Evolutionary conservation across 1,140 invertebrate species (phyloP), one percentile per base, ranked within the genome.

Genomic region (Nasonia longicornis): DNA sequence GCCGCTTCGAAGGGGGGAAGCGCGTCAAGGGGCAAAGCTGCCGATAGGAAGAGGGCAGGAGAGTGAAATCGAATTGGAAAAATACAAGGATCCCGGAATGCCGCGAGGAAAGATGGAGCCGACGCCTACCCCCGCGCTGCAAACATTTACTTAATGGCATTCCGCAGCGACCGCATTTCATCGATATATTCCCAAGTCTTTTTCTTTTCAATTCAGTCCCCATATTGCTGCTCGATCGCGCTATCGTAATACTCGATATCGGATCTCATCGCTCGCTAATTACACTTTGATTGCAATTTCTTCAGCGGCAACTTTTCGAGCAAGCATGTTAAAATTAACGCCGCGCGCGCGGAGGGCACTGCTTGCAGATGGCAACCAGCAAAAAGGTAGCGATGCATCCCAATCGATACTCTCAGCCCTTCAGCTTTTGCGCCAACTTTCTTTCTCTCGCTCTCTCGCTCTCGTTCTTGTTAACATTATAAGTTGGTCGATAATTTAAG

Each of bases 401-500:
- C 42, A 67, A 80, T 75, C 72, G 45, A 75, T 58, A 80, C 8
- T 64, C 16, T 70, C 12, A 26, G 58, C 58, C 38, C 38, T 42
- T 42, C 11, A 42, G 38, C 38, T 42, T 42, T 42, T 8, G 38
- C 38, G 38, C 7, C 38, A 42, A 42, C 20, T 71, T 16, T 12
- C 69, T 38, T 11, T 10, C 69, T 29, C 14, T 66, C 52, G 14
- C 22, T 80, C 29, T n/a, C 35, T 63, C 52, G 58, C 12, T 10
- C 2, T 10, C 10, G 48, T 11, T 45, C 48, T 58, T 77, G 52
- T 77, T 81, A 77, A 72, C 52, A 77, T 72, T 77, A 52, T 64
- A 81, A 81, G 67, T 64, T 64, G 35, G 64, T 35, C 66, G 35
- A 70, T 81, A 81, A 77, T 64, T 77, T 71, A 69, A 77, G 45